Evolutionary conservation across 2,888 invertebrate species (phyloP).

Genomic region (Meteorus colon): DNA sequence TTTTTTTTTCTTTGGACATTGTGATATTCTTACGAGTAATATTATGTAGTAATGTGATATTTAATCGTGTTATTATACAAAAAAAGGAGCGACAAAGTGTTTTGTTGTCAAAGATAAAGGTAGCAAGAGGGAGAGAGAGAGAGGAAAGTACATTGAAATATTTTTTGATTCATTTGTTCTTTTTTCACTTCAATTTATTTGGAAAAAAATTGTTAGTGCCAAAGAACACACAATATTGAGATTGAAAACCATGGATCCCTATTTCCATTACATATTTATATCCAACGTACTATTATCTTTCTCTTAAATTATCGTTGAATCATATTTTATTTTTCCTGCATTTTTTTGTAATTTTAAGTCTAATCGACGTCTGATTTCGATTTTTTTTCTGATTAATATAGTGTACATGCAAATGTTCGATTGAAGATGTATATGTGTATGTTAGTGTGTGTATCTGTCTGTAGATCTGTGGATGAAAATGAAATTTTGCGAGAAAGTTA

Average conservation of each 20-base stretch:
- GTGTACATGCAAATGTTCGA: background rate
- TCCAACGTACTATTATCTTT: slow-evolving; percentile 52
- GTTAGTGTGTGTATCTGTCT: background rate
- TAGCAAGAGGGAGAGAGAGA: background rate
- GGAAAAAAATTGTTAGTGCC: slow-evolving; percentile 51
- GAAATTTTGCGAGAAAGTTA: slow-evolving; percentile 50
- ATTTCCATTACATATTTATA: background rate
- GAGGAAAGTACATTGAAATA: background rate
- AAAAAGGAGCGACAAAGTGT: background rate
- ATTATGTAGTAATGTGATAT: slow-evolving; percentile 4
- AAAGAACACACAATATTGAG: slow-evolving; percentile 42
- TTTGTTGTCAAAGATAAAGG: background rate
- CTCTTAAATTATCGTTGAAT: background rate
- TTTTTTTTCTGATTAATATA: slow-evolving; percentile 7
- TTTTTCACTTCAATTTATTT: slow-evolving; percentile 25
- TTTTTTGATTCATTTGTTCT: slow-evolving; percentile 16
- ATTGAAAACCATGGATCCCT: background rate
- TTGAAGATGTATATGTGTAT: background rate
- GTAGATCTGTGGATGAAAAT: background rate
- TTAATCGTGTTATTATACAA: background rate
- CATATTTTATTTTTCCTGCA: slow-evolving; percentile 2
- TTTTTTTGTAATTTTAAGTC: background rate
- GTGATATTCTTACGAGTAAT: slow-evolving; percentile 6
- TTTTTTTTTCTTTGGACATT: slow-evolving; percentile 56
- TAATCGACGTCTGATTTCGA: slow-evolving; percentile 1